A percentile compares a stretch with the other conserved stretches of the same genome.
These are phyloP conservation scores for Nerophis lumbriciformis DNA, from an alignment of 2,113 vertebrate species.

Conservation along the genomic window DNA sequence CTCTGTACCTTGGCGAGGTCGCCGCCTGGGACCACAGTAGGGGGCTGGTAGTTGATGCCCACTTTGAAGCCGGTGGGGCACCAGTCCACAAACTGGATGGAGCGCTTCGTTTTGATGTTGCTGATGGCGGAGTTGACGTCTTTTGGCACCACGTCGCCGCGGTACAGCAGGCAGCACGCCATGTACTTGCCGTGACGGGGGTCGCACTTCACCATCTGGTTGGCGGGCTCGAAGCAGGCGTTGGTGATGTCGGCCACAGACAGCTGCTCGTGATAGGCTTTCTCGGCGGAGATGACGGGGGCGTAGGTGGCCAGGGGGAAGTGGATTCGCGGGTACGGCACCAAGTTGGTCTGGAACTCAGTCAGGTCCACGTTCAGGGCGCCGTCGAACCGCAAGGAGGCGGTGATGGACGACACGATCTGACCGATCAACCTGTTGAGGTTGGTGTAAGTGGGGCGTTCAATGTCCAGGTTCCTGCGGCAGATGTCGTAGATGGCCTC, in stretches of 20 bases:
- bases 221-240: constrained; percentile 49
- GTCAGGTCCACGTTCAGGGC: constrained; percentile 3
- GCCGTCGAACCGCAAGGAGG: constrained; percentile 3
- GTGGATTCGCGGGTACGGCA: constrained; percentile 2
- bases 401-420: constrained; percentile 6
- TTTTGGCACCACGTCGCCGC: constrained; percentile 52
- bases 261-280: constrained; percentile 5
- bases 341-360: constrained; percentile 4
- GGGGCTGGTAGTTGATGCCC: constrained; percentile 83
- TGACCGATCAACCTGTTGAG: constrained; percentile 3
- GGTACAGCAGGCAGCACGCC: constrained; percentile 60
- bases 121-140: constrained; percentile 49
- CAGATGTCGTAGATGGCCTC: constrained; percentile 5
- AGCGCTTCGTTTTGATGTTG: constrained; percentile 53
- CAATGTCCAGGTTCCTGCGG: background rate
- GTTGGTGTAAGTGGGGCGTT: background rate
- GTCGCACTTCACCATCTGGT: constrained; percentile 59
- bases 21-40: constrained; percentile 78
- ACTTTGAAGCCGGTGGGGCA: constrained; percentile 84
- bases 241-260: constrained; percentile 4
- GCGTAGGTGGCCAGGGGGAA: constrained; percentile 5
- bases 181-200: constrained; percentile 59
- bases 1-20: constrained; percentile 81
- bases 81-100: constrained; percentile 84
- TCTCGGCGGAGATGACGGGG: constrained; percentile 2